These are phyloP conservation scores for Dichetophora obliterata DNA, from an alignment of 2,888 invertebrate genomes.

Conservation along the genomic window DNA sequence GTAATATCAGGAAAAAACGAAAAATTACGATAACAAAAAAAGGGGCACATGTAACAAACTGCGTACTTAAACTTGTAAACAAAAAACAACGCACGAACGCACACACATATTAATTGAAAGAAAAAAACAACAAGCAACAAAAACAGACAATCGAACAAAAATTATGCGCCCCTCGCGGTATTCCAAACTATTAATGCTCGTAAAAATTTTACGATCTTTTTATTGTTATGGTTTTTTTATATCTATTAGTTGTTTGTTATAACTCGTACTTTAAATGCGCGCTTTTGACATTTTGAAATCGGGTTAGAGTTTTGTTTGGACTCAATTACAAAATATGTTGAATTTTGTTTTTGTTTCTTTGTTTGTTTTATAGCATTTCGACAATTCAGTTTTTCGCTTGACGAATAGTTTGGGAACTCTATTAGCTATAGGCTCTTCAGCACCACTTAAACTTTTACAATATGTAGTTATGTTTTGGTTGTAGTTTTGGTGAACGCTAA, in stretches of 20 bases:
- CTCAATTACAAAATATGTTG: not conserved
- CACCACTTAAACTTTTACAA: no score
- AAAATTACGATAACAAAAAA: not conserved
- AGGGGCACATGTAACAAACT: conserved; percentile 14
- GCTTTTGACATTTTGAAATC: conserved; percentile 2
- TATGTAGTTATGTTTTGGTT: no score
- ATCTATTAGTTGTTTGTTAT: conserved; percentile 6
- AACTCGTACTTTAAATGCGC: not conserved
- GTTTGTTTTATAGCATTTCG: not conserved
- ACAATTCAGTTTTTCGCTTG: not conserved
- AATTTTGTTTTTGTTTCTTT: not conserved
- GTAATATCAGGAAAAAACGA: not conserved
- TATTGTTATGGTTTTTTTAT: conserved; percentile 11
- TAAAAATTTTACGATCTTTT: conserved; percentile 29
- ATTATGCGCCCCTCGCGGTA: conserved; percentile 26
- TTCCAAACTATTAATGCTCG: conserved; percentile 15
- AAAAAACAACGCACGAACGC: not conserved
- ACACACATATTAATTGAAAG: not conserved
- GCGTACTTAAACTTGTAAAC: conserved; percentile 19
- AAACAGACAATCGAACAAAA: not conserved
- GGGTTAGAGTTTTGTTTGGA: not conserved
- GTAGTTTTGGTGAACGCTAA: no score
- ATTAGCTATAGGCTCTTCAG: not conserved
- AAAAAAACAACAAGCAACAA: not conserved
- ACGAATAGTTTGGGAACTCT: not conserved